Percentiles rank a stretch among this genome's conserved stretches.
phyloP scores from a whole-genome alignment of 2,113 vertebrate species.

The Oreocharis arfaki region DNA sequence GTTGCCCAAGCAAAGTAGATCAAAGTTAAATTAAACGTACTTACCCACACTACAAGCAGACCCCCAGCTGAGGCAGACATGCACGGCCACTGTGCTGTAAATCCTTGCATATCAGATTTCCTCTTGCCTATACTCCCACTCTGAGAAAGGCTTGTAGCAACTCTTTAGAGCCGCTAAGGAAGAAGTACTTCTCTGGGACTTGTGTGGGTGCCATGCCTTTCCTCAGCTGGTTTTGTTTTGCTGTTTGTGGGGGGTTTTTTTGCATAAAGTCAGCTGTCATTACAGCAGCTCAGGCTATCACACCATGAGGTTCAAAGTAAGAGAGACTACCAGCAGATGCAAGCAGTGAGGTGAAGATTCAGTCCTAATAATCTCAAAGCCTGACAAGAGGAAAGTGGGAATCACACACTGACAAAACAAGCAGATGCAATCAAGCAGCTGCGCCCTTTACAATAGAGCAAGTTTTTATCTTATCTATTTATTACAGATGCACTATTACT shows the following conservation, averaged over 20 bases:
- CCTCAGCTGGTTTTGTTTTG: neutral
- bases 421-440: conserved; percentile 30
- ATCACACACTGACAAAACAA: conserved; percentile 1
- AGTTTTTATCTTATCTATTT: conserved; percentile 30
- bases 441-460: neutral
- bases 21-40: neutral
- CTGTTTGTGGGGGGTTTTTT: neutral
- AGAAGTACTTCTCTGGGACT: neutral
- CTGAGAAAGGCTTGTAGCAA: neutral
- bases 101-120: neutral
- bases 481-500: conserved; percentile 1
- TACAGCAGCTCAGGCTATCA: neutral
- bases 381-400: neutral
- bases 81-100: accelerated
- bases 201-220: neutral
- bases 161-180: neutral
- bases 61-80: neutral
- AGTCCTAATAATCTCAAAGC: neutral
- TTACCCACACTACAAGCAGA: neutral
- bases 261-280: neutral
- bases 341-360: neutral
- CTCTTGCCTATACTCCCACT: neutral
- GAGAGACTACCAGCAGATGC: neutral
- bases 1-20: conserved; percentile 31
- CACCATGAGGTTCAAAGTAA: neutral